A percentile compares a stretch with the other conserved stretches of the same genome.
Conservation (phyloP, 2,797 vertebrate species). For the Enteromius trimaculatus region DNA sequence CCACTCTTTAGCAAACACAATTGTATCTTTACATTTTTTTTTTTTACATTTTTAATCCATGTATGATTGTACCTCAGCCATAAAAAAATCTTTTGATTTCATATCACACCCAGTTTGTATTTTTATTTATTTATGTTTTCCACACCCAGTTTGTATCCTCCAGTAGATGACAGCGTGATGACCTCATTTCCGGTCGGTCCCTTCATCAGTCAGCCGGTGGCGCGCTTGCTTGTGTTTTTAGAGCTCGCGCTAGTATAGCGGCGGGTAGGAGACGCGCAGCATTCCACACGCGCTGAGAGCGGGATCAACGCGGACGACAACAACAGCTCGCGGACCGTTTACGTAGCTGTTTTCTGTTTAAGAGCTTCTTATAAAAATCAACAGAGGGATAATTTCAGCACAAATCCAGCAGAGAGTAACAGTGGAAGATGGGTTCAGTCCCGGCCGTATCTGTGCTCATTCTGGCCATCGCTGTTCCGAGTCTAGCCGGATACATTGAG, state of each 20-base stretch:
- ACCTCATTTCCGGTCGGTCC: slow-evolving; percentile 69
- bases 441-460: slow-evolving; percentile 78
- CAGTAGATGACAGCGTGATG: neutral
- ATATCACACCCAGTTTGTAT: neutral
- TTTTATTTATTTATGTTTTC: too few relatives aligned
- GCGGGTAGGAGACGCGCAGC: slow-evolving; percentile 52
- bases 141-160: neutral
- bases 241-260: slow-evolving; percentile 36
- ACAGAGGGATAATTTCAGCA: slow-evolving; percentile 64
- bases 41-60: too few relatives aligned
- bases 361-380: neutral
- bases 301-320: slow-evolving; percentile 13
- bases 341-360: neutral
- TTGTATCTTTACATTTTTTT: too few relatives aligned
- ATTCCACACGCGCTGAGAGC: slow-evolving; percentile 47
- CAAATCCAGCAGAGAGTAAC: slow-evolving; percentile 23
- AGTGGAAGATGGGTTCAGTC: slow-evolving; percentile 74
- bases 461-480: slow-evolving; percentile 81
- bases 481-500: slow-evolving; percentile 89
- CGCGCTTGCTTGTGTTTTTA: slow-evolving; percentile 54
- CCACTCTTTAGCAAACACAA: too few relatives aligned
- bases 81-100: too few relatives aligned
- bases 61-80: too few relatives aligned
- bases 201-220: slow-evolving; percentile 65
- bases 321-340: slow-evolving; percentile 16